phyloP scores from a whole-genome alignment of 2,888 invertebrate genomes.

The Mythimna pallens region DNA sequence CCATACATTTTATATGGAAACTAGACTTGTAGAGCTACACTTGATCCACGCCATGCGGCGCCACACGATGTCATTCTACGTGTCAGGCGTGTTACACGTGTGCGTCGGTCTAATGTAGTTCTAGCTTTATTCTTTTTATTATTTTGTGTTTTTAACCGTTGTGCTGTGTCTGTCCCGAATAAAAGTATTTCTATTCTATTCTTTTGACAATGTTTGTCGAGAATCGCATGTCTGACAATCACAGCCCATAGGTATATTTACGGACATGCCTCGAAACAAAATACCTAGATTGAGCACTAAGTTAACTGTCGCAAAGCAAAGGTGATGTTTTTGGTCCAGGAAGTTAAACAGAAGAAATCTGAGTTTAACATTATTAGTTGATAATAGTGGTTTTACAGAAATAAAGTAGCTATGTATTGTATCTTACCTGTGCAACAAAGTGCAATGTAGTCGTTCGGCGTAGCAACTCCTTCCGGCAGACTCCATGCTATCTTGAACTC shows the following conservation, averaged over 20 bases:
- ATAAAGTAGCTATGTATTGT: neutral
- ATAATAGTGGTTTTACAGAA: neutral
- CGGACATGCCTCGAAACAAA: neutral
- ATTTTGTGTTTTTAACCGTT: too few relatives aligned
- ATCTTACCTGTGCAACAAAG: conserved; percentile 90
- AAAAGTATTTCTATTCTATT: too few relatives aligned
- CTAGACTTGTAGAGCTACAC: too few relatives aligned
- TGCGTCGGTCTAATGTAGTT: too few relatives aligned
- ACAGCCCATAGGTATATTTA: too few relatives aligned
- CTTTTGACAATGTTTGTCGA: neutral
- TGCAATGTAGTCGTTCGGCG: conserved; percentile 88
- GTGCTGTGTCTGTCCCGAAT: too few relatives aligned
- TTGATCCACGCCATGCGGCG: too few relatives aligned
- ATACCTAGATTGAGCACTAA: neutral
- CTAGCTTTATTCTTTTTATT: too few relatives aligned
- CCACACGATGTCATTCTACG: too few relatives aligned
- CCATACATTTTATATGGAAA: too few relatives aligned
- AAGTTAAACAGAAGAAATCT: neutral
- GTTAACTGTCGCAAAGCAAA: neutral
- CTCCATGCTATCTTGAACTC: conserved; percentile 87
- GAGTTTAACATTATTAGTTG: too few relatives aligned
- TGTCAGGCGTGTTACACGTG: too few relatives aligned
- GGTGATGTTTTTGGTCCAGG: neutral
- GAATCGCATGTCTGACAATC: conserved; percentile 14
- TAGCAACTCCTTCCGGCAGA: conserved; percentile 81